A percentile compares a stretch with the other conserved stretches of the same genome.
Conservation (phyloP, 2,797 vertebrate species). For the Xenops minutus region DNA sequence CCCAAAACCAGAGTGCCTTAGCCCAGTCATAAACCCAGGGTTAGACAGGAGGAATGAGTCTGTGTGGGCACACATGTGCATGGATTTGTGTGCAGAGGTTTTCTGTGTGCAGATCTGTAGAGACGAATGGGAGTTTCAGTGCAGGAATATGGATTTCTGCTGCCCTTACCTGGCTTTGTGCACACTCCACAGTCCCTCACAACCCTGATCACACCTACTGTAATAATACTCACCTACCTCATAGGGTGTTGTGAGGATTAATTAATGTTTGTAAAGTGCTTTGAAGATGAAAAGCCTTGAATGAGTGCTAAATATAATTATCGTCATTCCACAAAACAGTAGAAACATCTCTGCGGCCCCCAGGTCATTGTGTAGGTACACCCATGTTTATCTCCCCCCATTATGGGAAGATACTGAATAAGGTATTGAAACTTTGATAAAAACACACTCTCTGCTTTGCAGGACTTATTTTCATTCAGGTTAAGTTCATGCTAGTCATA, state of each 20-base stretch:
- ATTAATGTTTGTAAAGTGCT: constrained; percentile 59
- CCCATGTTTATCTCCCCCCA: constrained; percentile 47
- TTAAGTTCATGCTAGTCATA: background rate
- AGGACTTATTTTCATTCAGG: background rate
- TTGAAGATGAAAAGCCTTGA: constrained; percentile 60
- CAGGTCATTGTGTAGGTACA: constrained; percentile 59
- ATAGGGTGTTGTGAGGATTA: constrained; percentile 64
- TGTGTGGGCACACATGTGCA: background rate
- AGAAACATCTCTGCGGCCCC: constrained; percentile 61
- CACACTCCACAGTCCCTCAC: constrained; percentile 39
- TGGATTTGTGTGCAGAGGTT: background rate
- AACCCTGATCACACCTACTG: constrained; percentile 58
- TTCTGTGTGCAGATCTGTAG: background rate
- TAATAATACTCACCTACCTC: constrained; percentile 66
- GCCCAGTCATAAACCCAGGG: background rate
- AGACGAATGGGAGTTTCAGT: background rate
- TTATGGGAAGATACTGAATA: constrained; percentile 39
- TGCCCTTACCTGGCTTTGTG: constrained; percentile 21
- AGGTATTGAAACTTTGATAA: constrained; percentile 41
- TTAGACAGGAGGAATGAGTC: background rate
- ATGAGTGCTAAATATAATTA: constrained; percentile 64
- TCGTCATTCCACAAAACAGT: constrained; percentile 62
- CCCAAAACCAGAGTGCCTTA: background rate
- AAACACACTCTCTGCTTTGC: background rate
- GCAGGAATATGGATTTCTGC: background rate